A percentile compares a stretch with the other conserved stretches of the same genome.
Conservation (phyloP, 2,888 invertebrate genomes). For the Hylaea fasciaria region DNA sequence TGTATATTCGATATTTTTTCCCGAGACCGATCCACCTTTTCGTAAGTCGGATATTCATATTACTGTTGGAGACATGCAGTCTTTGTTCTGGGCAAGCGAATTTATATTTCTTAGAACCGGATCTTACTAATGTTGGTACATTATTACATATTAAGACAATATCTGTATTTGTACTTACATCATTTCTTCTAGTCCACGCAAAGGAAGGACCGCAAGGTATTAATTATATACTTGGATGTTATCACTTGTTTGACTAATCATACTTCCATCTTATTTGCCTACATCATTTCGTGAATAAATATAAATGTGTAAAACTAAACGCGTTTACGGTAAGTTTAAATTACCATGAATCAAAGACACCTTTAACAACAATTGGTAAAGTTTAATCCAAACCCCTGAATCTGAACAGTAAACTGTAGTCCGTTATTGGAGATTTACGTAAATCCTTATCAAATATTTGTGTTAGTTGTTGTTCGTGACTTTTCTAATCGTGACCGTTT, state of each 20-base stretch:
- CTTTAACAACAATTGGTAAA: slow-evolving; percentile 5
- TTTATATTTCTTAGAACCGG: neutral
- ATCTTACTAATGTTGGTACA: too few relatives aligned
- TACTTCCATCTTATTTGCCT: too few relatives aligned
- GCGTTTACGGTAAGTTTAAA: too few relatives aligned
- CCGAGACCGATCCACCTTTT: slow-evolving; percentile 1
- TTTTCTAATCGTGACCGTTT: slow-evolving; percentile 25
- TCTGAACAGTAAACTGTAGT: neutral
- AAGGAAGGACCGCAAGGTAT: too few relatives aligned
- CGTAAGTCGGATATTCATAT: slow-evolving; percentile 16
- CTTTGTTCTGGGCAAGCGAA: neutral
- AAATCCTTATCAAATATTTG: slow-evolving; percentile 31
- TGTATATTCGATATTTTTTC: slow-evolving; percentile 12
- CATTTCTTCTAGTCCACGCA: too few relatives aligned
- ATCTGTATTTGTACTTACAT: neutral
- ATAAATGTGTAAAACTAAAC: too few relatives aligned
- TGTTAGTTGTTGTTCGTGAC: slow-evolving; percentile 33
- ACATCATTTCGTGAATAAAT: too few relatives aligned
- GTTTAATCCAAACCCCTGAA: slow-evolving; percentile 12
- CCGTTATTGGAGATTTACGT: slow-evolving; percentile 4
- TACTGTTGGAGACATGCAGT: neutral
- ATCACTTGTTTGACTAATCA: too few relatives aligned
- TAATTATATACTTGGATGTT: too few relatives aligned
- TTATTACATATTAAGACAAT: neutral
- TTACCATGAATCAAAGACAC: too few relatives aligned